Conservation (phyloP, 2,797 vertebrate genomes). For the Leuciscus waleckii region DNA sequence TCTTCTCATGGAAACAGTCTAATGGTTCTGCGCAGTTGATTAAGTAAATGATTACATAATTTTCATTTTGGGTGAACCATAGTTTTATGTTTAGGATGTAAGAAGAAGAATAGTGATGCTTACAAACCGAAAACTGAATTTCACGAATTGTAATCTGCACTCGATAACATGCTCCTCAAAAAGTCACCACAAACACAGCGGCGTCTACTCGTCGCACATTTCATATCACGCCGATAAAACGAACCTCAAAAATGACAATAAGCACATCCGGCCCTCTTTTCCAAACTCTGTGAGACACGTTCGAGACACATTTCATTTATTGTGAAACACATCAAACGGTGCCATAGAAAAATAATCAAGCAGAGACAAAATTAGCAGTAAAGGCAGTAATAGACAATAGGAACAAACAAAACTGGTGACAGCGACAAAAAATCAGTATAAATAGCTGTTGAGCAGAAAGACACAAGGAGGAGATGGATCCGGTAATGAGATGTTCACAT, state of each 20-base stretch:
- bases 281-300: not conserved
- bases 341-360: conserved; percentile 35
- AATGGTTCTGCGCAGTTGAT: not conserved
- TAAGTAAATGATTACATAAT: not conserved
- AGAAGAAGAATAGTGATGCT: not conserved
- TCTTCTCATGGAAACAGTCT: not conserved
- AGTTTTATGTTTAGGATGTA: not conserved
- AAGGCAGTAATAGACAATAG: conserved; percentile 53
- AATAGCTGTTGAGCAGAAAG: conserved; percentile 59
- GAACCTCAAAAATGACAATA: conserved; percentile 7
- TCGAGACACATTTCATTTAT: conserved; percentile 42
- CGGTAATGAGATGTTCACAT: conserved; percentile 62
- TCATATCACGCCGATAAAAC: not conserved
- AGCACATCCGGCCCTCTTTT: not conserved
- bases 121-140: not conserved
- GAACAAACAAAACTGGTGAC: conserved; percentile 41
- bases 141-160: conserved; percentile 7
- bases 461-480: conserved; percentile 47
- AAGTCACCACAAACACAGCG: not conserved
- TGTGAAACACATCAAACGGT: conserved; percentile 12
- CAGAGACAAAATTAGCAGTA: conserved; percentile 55
- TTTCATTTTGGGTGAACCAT: not conserved
- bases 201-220: not conserved
- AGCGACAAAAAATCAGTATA: conserved; percentile 53
- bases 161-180: not conserved